Base-by-base conservation (phyloP, 1,140 invertebrate genomes). In the Dufourea novaeangliae region DNA sequence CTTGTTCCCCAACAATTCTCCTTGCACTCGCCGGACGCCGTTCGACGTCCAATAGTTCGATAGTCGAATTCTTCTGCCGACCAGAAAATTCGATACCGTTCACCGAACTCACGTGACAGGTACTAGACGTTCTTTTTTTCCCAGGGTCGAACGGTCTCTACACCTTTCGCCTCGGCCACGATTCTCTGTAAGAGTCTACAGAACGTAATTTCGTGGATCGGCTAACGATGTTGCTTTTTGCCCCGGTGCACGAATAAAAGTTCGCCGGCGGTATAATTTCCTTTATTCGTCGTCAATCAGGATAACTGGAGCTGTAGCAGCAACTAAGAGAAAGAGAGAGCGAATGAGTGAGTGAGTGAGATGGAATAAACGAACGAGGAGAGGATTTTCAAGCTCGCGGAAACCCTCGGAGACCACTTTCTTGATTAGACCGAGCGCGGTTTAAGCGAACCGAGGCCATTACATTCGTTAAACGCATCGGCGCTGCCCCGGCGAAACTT, bases 241-340 rank as follows among this genome's bases (percentile, higher is more conserved):
- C 78, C 14, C 12, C 12, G 34, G 14, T 10, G 2, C 12, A 17
- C 66, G 46, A 78, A 83, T 82, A 68, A 83, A 83, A 82, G 80
- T 61, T 82, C 39, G n/a, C 39, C 59, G n/a, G 34, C 68, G 66
- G 83, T 69, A 84, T 85, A 78, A 85, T 84, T 85, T 73, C 68
- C 72, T 85, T 85, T 85, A 80, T 80, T 80, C 82, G 56, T 78
- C 78, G 83, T 85, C 78, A 78, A 85, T 85, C 83, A 80, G 83
- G 29, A 56, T 34, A 44, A 67, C 82, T 68, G 46, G 52, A 46
- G n/a, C 14, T 17, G n/a, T 29, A 63, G n/a, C n/a, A 34, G 32
- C 27, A 14, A 50, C 25, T 12, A 39, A 17, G 22, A 32, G 12
- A 14, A 57, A 25, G 14, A 20, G 20, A 5, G 50, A 27, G 37